These are phyloP conservation scores for Neosilurus hyrtlii DNA, from an alignment of 2,797 vertebrate species.

Conservation along the genomic window DNA sequence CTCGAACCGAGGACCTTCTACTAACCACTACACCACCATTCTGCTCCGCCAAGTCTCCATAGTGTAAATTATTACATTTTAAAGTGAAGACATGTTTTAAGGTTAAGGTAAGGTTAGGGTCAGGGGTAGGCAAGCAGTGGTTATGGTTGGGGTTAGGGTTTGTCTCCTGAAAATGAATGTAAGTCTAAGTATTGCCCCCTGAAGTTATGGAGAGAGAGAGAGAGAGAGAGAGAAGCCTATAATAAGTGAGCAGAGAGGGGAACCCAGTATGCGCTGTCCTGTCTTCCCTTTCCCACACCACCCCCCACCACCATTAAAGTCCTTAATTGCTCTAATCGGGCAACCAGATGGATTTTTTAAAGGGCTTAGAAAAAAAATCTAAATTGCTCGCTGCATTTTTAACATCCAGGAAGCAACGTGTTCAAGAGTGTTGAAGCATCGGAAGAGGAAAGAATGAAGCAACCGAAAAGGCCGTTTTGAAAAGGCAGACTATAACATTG, in stretches of 20 bases:
- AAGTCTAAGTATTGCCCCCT: no score
- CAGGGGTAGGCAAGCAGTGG: no score
- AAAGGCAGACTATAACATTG: neutral
- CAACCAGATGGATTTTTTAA: slow-evolving; percentile 53
- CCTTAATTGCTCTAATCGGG: slow-evolving; percentile 52
- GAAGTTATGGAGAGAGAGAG: neutral
- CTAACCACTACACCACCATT: no score
- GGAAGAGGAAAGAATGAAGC: neutral
- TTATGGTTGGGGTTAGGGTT: no score
- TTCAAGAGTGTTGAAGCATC: slow-evolving; percentile 10
- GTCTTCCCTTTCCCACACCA: slow-evolving; percentile 36
- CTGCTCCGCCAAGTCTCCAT: no score
- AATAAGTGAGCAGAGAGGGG: slow-evolving; percentile 17
- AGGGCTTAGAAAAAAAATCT: slow-evolving; percentile 37
- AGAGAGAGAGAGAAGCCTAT: slow-evolving; percentile 1
- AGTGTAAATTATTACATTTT: no score
- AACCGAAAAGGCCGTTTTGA: slow-evolving; percentile 1
- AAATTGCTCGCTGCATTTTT: slow-evolving; percentile 41
- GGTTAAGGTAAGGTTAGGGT: no score
- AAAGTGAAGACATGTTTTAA: no score
- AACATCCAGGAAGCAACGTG: neutral
- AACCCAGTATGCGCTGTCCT: slow-evolving; percentile 41
- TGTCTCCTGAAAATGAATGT: no score
- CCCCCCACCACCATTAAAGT: slow-evolving; percentile 43
- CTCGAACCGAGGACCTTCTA: no score